Conservation (phyloP, 1,140 invertebrate species). For the Drosophila parabipectinata region DNA sequence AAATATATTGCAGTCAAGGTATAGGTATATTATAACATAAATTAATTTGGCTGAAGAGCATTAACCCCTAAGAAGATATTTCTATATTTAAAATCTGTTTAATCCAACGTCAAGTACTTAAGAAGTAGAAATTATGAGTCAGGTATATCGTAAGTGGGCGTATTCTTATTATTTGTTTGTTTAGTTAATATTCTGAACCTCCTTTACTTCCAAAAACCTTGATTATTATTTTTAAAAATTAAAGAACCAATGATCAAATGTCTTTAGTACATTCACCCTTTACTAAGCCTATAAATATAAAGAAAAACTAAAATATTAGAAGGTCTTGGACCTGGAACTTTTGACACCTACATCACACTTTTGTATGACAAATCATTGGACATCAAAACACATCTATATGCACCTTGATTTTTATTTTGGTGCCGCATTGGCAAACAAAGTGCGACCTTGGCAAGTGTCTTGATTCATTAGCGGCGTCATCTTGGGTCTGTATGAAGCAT, state of each 20-base stretch:
- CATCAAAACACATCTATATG: slow-evolving; percentile 13
- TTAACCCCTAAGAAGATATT: slow-evolving; percentile 13
- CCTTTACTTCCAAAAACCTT: neutral
- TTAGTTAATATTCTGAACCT: neutral
- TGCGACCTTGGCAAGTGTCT: slow-evolving; percentile 64
- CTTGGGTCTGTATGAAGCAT: slow-evolving; percentile 16
- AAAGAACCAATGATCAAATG: neutral
- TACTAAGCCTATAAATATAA: neutral
- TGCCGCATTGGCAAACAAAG: slow-evolving; percentile 61
- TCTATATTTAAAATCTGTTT: slow-evolving; percentile 3
- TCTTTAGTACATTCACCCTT: neutral
- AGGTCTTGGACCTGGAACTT: neutral
- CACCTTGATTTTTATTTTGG: slow-evolving; percentile 70
- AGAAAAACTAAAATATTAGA: neutral
- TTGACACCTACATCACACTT: neutral
- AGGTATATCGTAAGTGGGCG: neutral
- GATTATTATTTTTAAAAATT: neutral
- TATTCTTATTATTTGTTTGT: neutral
- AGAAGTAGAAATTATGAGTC: neutral
- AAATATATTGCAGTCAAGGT: slow-evolving; percentile 27
- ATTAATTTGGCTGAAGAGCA: slow-evolving; percentile 25
- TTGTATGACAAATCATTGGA: slow-evolving; percentile 4
- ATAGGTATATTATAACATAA: slow-evolving; percentile 27
- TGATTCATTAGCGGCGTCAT: slow-evolving; percentile 74
- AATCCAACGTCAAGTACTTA: neutral